Conservation (phyloP, 2,888 invertebrate species). For the Sylvicola cinctus region DNA sequence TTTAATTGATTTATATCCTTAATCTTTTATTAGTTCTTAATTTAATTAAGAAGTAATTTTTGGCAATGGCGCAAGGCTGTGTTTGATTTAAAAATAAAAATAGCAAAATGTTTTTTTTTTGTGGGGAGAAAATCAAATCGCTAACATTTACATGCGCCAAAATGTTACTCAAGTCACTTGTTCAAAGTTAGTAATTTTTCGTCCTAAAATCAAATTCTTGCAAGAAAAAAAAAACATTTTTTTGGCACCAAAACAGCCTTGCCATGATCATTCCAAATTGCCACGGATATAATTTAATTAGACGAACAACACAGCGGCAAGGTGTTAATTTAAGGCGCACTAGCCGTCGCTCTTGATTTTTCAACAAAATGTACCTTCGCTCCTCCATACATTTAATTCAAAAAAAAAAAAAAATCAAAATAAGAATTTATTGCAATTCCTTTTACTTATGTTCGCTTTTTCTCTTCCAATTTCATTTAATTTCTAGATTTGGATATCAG, state of each 20-base stretch:
- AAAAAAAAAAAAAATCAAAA: too few relatives aligned
- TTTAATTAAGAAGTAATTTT: background rate
- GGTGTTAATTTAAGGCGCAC: slow-evolving; percentile 5
- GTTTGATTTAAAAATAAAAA: background rate
- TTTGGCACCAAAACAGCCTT: slow-evolving; percentile 45
- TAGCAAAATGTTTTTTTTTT: background rate
- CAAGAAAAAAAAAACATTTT: slow-evolving; percentile 8
- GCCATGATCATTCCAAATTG: slow-evolving; percentile 42
- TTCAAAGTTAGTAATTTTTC: too few relatives aligned
- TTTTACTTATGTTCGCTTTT: background rate
- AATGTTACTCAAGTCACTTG: too few relatives aligned
- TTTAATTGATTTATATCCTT: background rate
- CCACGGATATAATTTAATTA: slow-evolving; percentile 29
- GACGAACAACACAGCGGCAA: slow-evolving; percentile 28
- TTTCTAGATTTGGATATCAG: slow-evolving; percentile 58
- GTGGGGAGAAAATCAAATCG: slow-evolving; percentile 9
- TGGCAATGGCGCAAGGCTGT: too few relatives aligned
- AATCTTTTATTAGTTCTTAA: background rate
- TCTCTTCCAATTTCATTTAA: slow-evolving; percentile 12
- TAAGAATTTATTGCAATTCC: background rate
- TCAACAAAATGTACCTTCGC: background rate
- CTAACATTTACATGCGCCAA: slow-evolving; percentile 3
- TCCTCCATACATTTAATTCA: too few relatives aligned
- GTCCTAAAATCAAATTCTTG: slow-evolving; percentile 2
- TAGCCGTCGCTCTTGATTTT: background rate